Evolutionary conservation across 2,888 invertebrate species (phyloP).

Genomic region (Oscheius myriophilus): DNA sequence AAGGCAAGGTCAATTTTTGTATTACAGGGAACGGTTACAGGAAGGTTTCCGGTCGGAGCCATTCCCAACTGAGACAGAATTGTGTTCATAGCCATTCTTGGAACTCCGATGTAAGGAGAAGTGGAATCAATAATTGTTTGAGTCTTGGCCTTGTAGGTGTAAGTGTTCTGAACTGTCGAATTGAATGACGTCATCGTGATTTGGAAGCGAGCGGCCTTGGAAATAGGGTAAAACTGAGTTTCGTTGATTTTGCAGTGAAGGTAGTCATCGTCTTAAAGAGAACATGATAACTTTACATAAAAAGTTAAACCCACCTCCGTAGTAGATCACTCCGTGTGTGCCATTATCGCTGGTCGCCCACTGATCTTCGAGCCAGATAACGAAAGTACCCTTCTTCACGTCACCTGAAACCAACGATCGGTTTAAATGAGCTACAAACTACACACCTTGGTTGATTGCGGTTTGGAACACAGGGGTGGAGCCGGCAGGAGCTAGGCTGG

Average conservation of each 20-base stretch:
- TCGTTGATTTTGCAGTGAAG: slow-evolving; percentile 21
- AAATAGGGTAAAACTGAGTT: not conserved
- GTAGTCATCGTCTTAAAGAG: slow-evolving; percentile 20
- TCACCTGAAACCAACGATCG: not conserved
- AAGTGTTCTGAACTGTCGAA: slow-evolving; percentile 5
- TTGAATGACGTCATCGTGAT: slow-evolving; percentile 16
- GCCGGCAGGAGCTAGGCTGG: not conserved
- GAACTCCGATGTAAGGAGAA: slow-evolving; percentile 28
- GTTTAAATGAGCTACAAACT: too few species aligned
- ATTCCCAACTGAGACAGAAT: slow-evolving; percentile 10
- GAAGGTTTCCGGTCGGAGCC: slow-evolving; percentile 8
- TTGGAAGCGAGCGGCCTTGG: slow-evolving; percentile 17
- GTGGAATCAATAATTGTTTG: slow-evolving; percentile 28
- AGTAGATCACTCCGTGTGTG: slow-evolving; percentile 29
- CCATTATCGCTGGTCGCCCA: slow-evolving; percentile 28
- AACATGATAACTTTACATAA: not conserved
- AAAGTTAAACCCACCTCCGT: slow-evolving; percentile 22
- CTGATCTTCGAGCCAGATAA: slow-evolving; percentile 31
- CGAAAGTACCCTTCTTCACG: slow-evolving; percentile 8
- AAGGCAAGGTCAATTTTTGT: slow-evolving; percentile 22
- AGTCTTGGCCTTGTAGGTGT: slow-evolving; percentile 15
- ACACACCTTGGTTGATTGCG: slow-evolving; percentile 2
- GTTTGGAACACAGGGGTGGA: slow-evolving; percentile 16
- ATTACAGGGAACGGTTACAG: slow-evolving; percentile 27
- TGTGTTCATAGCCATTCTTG: slow-evolving; percentile 6